These are phyloP conservation scores for Scytalopus superciliaris DNA, from an alignment of 2,113 vertebrate genomes.

Conservation along the genomic window DNA sequence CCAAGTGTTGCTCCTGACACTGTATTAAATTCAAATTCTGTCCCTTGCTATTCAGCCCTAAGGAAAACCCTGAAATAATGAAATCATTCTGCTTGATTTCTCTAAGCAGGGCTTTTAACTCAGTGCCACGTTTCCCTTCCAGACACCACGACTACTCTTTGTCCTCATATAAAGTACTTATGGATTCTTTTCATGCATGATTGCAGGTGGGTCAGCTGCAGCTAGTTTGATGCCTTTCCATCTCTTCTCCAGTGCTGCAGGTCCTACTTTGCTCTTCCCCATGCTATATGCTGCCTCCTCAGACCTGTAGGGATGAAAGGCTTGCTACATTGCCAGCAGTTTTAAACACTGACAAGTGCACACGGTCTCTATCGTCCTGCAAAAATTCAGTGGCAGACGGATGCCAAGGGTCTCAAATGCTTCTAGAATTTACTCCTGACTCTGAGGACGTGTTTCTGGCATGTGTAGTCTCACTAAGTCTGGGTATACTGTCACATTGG, in stretches of 20 bases:
- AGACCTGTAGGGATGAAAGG: background rate
- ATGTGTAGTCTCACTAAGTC: background rate
- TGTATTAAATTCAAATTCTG: background rate
- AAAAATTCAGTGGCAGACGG: background rate
- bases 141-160: background rate
- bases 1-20: background rate
- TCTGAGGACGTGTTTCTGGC: background rate
- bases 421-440: background rate
- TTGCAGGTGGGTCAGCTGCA: background rate
- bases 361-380: fast-evolving
- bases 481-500: background rate
- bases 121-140: background rate
- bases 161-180: background rate
- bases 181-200: background rate
- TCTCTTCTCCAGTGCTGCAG: background rate
- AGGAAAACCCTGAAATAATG: background rate
- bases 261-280: background rate
- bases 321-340: background rate
- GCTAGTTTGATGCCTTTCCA: background rate
- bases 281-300: background rate
- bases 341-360: background rate
- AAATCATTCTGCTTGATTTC: background rate
- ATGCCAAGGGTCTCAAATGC: background rate
- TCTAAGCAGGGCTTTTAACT: background rate
- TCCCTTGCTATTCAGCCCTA: background rate